These are phyloP conservation scores for Hypotaenidia philippensis DNA, from an alignment of 2,797 vertebrate species.

Conservation along the genomic window DNA sequence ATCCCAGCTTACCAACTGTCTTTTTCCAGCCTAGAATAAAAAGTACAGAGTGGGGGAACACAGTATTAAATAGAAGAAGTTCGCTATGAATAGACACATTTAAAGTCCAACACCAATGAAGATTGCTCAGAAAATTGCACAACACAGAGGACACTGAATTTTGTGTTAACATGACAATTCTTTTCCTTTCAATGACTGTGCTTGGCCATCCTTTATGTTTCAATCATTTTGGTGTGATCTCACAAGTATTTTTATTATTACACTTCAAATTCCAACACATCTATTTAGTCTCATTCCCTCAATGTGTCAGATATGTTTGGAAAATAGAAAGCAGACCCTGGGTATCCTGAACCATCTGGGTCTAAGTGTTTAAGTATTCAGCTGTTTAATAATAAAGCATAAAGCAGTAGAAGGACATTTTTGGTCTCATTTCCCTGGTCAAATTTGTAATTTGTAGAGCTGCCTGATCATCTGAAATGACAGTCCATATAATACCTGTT, in stretches of 20 bases:
- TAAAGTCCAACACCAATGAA: background rate
- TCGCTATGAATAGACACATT: background rate
- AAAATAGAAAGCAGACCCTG: background rate
- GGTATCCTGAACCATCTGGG: accelerated
- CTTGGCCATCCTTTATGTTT: background rate
- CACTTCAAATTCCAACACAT: background rate
- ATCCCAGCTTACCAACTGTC: constrained; percentile 95
- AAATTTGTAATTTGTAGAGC: background rate
- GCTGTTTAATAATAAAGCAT: background rate
- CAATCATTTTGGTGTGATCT: background rate
- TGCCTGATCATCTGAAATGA: background rate
- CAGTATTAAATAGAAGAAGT: background rate
- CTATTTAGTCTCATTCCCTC: background rate
- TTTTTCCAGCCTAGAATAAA: constrained; percentile 88
- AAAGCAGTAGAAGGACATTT: background rate
- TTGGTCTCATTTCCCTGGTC: background rate
- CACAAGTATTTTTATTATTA: background rate
- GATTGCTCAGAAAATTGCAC: background rate
- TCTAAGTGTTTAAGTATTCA: background rate
- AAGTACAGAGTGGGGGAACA: background rate
- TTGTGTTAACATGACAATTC: background rate
- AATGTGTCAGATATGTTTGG: background rate
- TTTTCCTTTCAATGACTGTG: background rate
- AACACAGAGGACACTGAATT: background rate
- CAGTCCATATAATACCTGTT: background rate